Evolutionary conservation across 2,113 vertebrate genomes (phyloP), one percentile per base, ranked within the genome.

Genomic region (Smithornis capensis): DNA sequence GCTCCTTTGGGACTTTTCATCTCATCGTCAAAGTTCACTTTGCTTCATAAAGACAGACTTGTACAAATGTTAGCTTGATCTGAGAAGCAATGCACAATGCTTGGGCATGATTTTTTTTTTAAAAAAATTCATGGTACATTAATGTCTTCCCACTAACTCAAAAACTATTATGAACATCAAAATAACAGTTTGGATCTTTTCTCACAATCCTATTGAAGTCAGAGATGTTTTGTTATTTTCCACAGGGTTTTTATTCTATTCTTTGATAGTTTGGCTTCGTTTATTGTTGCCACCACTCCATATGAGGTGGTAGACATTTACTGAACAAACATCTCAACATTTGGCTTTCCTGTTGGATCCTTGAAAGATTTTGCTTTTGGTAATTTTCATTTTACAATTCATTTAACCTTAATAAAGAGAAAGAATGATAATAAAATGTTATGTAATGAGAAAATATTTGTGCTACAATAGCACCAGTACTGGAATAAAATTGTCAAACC

Each of bases 291-390:
- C 33, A 71, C 37, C 73, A 44, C 14, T 82, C 40, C 23, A 7
- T 1, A 6, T n/a, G 29, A 75, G 31, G 5, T 67, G 44, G 25
- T 18, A 63, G 74, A 71, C 21, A n/a, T 23, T 9, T 12, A 25
- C 6, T 8, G 9, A 83, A 52, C 27, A 80, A 85, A 47, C 12
- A 24, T 31, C 3, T 63, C 40, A 42, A 3, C 0, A 0, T 6
- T 22, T 69, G 50, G 7, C 9, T 89, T 74, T 59, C 37, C 44
- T 35, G 9, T 27, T 6, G 0, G 45, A 50, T 47, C 29, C 45
- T 71, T n/a, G 52, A 87, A 69, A 31, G 4, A 63, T 78, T 89
- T 74, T 84, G 23, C 18, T 81, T n/a, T 81, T 25, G 10, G 7
- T 75, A 59, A 59, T 63, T 49, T 94, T 91, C 15, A 74, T 38